A percentile compares a stretch with the other conserved stretches of the same genome.
These are phyloP conservation scores for Diplodus sargus DNA, from an alignment of 2,797 vertebrate genomes.

Conservation along the genomic window DNA sequence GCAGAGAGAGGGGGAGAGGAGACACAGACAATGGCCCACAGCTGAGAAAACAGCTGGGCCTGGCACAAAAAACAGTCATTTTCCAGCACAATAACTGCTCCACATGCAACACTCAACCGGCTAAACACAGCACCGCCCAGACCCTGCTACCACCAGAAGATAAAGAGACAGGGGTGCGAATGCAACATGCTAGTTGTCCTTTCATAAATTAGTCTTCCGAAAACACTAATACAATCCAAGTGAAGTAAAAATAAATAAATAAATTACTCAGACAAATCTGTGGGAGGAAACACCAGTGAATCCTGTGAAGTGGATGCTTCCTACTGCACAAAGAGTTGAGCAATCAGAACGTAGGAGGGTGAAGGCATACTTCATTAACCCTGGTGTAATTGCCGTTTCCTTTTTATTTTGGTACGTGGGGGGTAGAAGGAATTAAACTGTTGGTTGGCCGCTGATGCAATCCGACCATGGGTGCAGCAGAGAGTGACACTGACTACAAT, in stretches of 20 bases:
- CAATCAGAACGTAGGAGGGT: constrained; percentile 69
- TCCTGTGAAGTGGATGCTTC: constrained; percentile 70
- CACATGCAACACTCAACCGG: constrained; percentile 45
- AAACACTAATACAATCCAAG: constrained; percentile 47
- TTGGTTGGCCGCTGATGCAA: constrained; percentile 53
- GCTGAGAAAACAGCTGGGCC: constrained; percentile 72
- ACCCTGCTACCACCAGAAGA: constrained; percentile 24
- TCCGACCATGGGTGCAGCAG: constrained; percentile 47
- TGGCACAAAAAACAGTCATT: constrained; percentile 53
- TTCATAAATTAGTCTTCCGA: constrained; percentile 17
- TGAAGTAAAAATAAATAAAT: constrained; percentile 16
- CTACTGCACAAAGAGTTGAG: constrained; percentile 69
- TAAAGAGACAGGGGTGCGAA: constrained; percentile 25
- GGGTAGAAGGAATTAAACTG: constrained; percentile 40
- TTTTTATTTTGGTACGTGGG: constrained; percentile 55
- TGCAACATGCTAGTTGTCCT: constrained; percentile 24
- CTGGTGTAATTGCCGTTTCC: constrained; percentile 70
- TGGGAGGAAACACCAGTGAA: constrained; percentile 58
- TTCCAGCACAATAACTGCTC: constrained; percentile 60
- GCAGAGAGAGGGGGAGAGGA: constrained; percentile 6
- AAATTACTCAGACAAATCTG: constrained; percentile 37
- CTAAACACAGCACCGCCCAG: constrained; percentile 41
- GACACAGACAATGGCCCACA: constrained; percentile 45
- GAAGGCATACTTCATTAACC: constrained; percentile 79
- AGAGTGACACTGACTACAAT: constrained; percentile 49